Conservation (phyloP, 2,113 vertebrate genomes). For the Numenius arquata region DNA sequence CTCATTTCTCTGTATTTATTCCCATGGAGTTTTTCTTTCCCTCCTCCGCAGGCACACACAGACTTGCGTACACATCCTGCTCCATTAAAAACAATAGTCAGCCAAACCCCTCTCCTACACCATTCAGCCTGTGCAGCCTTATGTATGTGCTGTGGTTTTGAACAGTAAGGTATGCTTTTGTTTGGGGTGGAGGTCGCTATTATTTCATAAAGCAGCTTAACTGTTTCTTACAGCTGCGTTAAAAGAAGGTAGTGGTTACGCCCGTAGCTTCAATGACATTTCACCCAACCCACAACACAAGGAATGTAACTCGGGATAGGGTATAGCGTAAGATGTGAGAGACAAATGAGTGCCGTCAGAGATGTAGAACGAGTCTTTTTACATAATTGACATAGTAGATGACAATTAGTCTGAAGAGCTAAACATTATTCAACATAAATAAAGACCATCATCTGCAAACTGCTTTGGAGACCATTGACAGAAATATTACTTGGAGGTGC, state of each 20-base stretch:
- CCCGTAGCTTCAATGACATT: constrained; percentile 5
- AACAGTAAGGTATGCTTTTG: neutral
- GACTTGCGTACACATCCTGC: neutral
- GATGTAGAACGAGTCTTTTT: neutral
- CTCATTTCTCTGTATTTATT: neutral
- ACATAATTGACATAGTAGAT: neutral
- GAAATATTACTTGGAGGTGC: neutral
- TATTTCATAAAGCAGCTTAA: constrained; percentile 19
- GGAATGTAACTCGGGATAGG: neutral
- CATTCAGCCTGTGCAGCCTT: neutral
- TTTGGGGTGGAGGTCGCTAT: neutral
- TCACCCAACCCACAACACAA: neutral
- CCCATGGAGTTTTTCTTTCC: neutral
- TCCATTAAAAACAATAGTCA: neutral
- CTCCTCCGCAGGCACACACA: neutral
- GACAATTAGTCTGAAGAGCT: neutral
- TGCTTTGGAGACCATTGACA: neutral
- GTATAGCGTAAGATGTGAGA: neutral
- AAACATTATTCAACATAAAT: neutral
- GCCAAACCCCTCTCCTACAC: neutral
- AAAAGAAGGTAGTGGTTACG: constrained; percentile 6
- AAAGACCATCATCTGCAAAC: neutral
- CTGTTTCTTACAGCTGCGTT: neutral
- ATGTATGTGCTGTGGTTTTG: neutral
- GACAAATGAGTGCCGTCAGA: neutral